Conservation (phyloP, 2,113 vertebrate species). For the Catharus fuscescens region DNA sequence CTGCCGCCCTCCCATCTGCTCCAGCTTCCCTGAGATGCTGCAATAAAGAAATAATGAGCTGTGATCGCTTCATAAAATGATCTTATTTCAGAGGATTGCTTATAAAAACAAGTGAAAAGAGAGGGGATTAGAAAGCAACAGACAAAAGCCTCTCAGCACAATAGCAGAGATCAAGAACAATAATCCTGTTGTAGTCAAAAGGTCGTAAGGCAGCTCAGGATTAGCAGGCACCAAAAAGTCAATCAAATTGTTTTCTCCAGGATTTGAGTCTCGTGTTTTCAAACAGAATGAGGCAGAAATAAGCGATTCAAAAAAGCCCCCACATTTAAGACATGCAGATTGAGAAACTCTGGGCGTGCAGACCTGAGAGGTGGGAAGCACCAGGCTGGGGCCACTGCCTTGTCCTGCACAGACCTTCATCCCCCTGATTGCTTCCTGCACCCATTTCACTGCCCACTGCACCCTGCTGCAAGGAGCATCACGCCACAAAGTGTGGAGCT, state of each 20-base stretch:
- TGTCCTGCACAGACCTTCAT: neutral
- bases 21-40: neutral
- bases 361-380: neutral
- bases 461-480: neutral
- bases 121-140: constrained; percentile 1
- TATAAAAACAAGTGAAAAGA: constrained; percentile 54
- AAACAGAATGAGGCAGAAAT: constrained; percentile 14
- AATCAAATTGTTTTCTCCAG: constrained; percentile 33
- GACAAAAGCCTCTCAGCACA: constrained; percentile 47
- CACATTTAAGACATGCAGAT: neutral
- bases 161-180: constrained; percentile 44
- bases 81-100: constrained; percentile 51
- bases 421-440: neutral
- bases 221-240: constrained; percentile 50
- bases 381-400: neutral
- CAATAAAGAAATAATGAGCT: constrained; percentile 37
- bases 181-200: constrained; percentile 65
- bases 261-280: neutral
- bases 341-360: neutral
- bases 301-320: constrained; percentile 9
- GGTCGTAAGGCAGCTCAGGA: constrained; percentile 55
- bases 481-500: neutral
- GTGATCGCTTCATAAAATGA: constrained; percentile 24
- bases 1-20: neutral
- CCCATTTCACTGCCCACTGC: neutral